Evolutionary conservation across 2,888 invertebrate species (phyloP).

Genomic region (Eupithecia dodoneata): DNA sequence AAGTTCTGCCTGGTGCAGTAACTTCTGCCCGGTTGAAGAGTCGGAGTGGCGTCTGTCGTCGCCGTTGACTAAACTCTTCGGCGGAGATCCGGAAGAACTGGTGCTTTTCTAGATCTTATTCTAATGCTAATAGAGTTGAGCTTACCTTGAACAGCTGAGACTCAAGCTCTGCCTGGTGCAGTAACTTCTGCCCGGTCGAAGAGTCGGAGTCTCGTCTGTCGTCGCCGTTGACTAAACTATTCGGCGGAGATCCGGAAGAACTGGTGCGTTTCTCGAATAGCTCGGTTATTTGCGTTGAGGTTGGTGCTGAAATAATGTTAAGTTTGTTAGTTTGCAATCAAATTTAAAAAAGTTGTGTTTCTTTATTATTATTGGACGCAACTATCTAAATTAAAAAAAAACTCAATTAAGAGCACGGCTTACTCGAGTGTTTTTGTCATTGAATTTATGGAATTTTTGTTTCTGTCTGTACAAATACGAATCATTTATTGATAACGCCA

Average conservation of each 20-base stretch:
- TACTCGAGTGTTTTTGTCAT: background rate
- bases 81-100: constrained; percentile 56
- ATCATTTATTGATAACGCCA: no score
- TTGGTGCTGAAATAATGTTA: constrained; percentile 61
- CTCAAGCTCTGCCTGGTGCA: constrained; percentile 95
- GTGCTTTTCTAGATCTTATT: background rate
- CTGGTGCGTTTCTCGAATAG: constrained; percentile 73
- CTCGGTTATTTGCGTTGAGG: constrained; percentile 68
- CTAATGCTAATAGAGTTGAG: background rate
- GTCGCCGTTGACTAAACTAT: constrained; percentile 59
- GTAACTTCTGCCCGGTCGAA: constrained; percentile 67
- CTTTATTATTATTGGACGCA: background rate
- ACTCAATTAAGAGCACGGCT: no score
- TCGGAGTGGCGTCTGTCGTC: constrained; percentile 67
- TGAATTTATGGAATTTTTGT: background rate
- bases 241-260: constrained; percentile 63
- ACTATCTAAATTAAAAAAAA: background rate
- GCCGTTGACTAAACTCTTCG: constrained; percentile 62
- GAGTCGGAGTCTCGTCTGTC: constrained; percentile 68
- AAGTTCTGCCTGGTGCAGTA: constrained; percentile 93
- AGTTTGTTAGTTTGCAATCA: background rate
- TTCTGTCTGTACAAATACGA: background rate
- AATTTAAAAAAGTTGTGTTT: no score
- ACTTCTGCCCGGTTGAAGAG: constrained; percentile 65
- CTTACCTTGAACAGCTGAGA: constrained; percentile 93